phyloP scores from a whole-genome alignment of 2,888 invertebrate species.

The Hirtodrosophila confusa region DNA sequence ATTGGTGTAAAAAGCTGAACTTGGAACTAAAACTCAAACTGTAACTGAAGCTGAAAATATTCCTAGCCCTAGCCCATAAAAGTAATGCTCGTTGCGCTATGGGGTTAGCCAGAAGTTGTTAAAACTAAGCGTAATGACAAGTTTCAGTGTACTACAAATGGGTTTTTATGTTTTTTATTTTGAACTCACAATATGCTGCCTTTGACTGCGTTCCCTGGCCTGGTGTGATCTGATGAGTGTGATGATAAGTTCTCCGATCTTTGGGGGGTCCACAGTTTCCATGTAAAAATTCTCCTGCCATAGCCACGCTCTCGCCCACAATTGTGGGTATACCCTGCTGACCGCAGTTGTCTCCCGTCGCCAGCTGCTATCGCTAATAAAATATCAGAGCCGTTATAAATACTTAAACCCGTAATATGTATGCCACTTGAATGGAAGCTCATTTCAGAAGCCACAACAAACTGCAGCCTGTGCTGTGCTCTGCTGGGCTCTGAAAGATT shows the following conservation, averaged over 20 bases:
- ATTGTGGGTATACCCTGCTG: conserved; percentile 1
- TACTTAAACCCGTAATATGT: conserved; percentile 36
- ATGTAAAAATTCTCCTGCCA: neutral
- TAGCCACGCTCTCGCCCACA: conserved; percentile 3
- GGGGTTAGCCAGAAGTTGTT: conserved; percentile 61
- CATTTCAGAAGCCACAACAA: conserved; percentile 17
- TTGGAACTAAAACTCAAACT: conserved; percentile 2
- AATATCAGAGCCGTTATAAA: conserved; percentile 53
- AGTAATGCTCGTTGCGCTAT: too few relatives aligned
- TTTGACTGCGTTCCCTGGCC: too few relatives aligned
- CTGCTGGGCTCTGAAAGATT: conserved; percentile 57
- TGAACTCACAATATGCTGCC: conserved; percentile 21
- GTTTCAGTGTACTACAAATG: conserved; percentile 30
- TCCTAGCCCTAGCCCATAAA: conserved; percentile 55
- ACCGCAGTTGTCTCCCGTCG: neutral
- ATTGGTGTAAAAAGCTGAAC: conserved; percentile 4
- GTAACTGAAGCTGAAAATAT: conserved; percentile 8
- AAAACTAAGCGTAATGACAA: conserved; percentile 67
- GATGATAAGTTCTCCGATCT: neutral
- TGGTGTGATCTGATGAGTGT: conserved; percentile 18
- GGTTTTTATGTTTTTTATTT: conserved; percentile 42
- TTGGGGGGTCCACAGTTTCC: neutral
- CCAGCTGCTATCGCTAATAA: conserved; percentile 60
- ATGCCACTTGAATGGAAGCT: conserved; percentile 61
- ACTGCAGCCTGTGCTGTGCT: conserved; percentile 7